Evolutionary conservation across 2,113 vertebrate genomes (phyloP).

Genomic region (Lynx canadensis): DNA sequence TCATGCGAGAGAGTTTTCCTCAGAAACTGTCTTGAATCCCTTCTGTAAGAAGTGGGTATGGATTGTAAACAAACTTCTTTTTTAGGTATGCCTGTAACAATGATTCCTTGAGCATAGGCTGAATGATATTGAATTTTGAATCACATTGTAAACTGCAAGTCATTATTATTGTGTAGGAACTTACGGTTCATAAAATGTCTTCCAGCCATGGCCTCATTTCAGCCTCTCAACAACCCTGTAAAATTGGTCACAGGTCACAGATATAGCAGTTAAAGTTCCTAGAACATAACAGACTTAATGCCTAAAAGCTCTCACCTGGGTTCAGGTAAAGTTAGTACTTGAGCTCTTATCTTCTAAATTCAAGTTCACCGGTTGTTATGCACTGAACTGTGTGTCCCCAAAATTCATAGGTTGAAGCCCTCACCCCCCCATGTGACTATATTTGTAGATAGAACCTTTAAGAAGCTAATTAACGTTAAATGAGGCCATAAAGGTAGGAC

Average conservation of each 20-base stretch:
- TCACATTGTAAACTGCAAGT: neutral
- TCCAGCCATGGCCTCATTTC: neutral
- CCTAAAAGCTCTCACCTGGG: neutral
- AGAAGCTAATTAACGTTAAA: neutral
- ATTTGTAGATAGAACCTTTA: neutral
- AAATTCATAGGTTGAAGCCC: neutral
- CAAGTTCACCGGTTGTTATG: neutral
- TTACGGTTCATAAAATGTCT: neutral
- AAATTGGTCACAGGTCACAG: neutral
- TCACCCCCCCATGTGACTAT: neutral
- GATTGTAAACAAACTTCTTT: neutral
- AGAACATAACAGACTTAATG: neutral
- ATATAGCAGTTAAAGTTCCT: neutral
- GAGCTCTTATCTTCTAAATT: neutral
- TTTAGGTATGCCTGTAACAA: neutral
- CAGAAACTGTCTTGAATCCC: neutral
- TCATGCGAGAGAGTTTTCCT: neutral
- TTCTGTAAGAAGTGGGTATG: neutral
- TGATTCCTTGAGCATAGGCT: neutral
- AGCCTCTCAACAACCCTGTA: neutral
- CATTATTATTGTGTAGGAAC: neutral
- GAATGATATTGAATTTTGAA: neutral
- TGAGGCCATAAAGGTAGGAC: neutral
- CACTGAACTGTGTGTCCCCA: neutral
- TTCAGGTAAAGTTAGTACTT: neutral